Conservation (phyloP, 2,797 vertebrate species). For the Hipposideros larvatus region DNA sequence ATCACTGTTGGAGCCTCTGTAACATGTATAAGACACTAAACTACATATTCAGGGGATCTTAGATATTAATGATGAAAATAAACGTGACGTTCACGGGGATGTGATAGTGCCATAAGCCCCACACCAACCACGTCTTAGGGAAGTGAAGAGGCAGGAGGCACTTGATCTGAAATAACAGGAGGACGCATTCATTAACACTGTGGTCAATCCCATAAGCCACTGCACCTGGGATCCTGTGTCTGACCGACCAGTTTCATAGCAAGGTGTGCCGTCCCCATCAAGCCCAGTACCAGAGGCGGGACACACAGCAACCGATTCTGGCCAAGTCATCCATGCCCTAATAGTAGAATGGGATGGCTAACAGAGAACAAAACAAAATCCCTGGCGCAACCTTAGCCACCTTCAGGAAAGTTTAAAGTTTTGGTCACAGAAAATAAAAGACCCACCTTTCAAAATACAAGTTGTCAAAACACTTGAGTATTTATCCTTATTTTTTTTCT, state of each 20-base stretch:
- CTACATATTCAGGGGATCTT: no score
- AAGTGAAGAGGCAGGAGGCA: neutral
- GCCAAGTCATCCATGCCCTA: neutral
- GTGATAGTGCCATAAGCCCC: fast-evolving
- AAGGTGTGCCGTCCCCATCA: neutral
- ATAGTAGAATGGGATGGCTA: neutral
- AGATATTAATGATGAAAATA: neutral
- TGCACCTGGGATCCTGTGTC: neutral
- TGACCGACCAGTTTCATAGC: neutral
- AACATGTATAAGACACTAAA: neutral
- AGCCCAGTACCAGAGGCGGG: neutral
- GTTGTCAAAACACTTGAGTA: neutral
- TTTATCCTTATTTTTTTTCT: neutral
- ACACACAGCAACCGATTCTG: neutral
- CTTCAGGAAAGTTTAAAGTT: neutral
- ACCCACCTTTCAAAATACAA: neutral
- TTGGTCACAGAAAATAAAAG: neutral
- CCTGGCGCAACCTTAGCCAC: neutral
- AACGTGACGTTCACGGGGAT: neutral
- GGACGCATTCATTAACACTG: neutral
- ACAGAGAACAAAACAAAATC: neutral
- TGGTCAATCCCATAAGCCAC: neutral
- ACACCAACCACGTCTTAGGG: neutral
- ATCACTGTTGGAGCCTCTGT: neutral
- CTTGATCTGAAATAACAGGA: neutral